Base-by-base conservation (phyloP, 2,888 invertebrate species). In the Parnassius glacialis region DNA sequence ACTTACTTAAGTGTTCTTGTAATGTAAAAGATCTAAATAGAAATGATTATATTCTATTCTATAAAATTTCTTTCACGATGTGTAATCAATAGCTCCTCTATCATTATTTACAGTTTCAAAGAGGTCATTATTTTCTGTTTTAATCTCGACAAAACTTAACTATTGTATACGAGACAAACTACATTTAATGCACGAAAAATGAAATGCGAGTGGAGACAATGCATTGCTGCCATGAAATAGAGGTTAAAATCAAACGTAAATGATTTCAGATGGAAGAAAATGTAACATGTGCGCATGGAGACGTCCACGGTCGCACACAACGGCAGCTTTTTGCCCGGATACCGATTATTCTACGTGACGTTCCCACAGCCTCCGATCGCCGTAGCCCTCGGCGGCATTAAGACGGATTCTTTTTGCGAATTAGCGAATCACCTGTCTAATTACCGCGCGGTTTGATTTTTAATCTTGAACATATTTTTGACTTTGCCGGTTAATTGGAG, bases 391-490 rank as follows among this genome's bases (percentile, higher is more conserved):
- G 68, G 74, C 74, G 73, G 81, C 80, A 83, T 82, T 80, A 81
- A 83, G 83, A 79, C 81, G 84, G 78, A 89, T 89, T 87, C 90
- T 80, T 83, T 81, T 79, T 79, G 73, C 79, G 87, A 88, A 90
- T 90, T 89, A 90, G 84, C 86, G 87, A 87, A 87, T 90, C 89
- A 89, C 89, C 90, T 90, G 90, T 87, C 89, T 88, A 89, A 90
- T 90, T 90, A 87, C 81, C 74, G 74, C 71, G 68, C 68, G 73
- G 72, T 76, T 73, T 74, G 77, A 80, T 81, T 80, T 62, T 58
- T 50, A 54, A 55, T 54, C 54, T 48, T 47, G 53, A 53, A 53
- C 48, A 43, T 45, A 44, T 60, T 60, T 47, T 48, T 48, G 7
- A n/a, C 9, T 2, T 45, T 45, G 45, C n/a, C n/a, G n/a, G n/a